A percentile compares a stretch with the other conserved stretches of the same genome.
phyloP scores from a whole-genome alignment of 2,888 invertebrate genomes.

The Poecilobothrus nobilitatus region DNA sequence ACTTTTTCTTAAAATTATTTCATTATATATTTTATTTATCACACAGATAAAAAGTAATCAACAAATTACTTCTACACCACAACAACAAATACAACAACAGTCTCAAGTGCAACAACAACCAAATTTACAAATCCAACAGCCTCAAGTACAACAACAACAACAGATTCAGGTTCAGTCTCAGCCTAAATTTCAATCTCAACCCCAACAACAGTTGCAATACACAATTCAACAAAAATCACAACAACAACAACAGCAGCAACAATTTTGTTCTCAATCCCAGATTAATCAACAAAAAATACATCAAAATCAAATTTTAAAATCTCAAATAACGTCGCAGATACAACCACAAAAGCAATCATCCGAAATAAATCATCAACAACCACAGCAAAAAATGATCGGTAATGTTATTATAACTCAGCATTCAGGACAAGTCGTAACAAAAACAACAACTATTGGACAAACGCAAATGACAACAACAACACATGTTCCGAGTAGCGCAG shows the following conservation, averaged over 20 bases:
- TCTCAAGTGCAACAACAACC: too few relatives aligned
- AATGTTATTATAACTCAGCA: slow-evolving; percentile 19
- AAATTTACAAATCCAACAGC: not conserved
- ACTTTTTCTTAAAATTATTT: too few relatives aligned
- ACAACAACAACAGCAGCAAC: slow-evolving; percentile 14
- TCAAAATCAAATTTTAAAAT: not conserved
- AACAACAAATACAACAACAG: not conserved
- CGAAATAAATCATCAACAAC: not conserved
- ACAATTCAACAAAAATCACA: not conserved
- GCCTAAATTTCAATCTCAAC: not conserved
- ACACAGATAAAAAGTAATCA: too few relatives aligned
- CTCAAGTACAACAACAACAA: not conserved
- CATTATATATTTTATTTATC: too few relatives aligned
- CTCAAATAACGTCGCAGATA: not conserved
- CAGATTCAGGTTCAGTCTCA: not conserved
- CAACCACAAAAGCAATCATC: not conserved
- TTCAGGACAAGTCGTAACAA: slow-evolving; percentile 15
- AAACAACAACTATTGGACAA: slow-evolving; percentile 23
- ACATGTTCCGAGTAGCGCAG: slow-evolving; percentile 17
- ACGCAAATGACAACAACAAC: slow-evolving; percentile 20
- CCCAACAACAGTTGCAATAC: not conserved
- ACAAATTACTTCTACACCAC: not conserved
- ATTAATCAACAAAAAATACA: not conserved
- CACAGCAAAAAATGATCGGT: slow-evolving; percentile 17
- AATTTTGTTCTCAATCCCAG: not conserved